These are phyloP conservation scores for Chelonus formosanus DNA, from an alignment of 2,888 invertebrate species.

Conservation along the genomic window DNA sequence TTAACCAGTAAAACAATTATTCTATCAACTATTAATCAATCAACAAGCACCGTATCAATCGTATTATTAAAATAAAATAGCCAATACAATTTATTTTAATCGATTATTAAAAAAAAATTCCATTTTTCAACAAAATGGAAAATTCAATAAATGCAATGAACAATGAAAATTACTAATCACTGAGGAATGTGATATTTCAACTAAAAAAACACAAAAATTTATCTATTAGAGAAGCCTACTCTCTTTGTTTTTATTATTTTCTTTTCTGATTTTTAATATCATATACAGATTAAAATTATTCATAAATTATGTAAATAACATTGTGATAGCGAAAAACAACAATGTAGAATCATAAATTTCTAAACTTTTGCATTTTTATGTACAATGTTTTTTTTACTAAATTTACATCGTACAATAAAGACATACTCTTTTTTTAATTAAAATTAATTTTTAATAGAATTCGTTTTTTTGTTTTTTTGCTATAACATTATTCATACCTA, in stretches of 20 bases:
- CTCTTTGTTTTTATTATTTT: slow-evolving; percentile 27
- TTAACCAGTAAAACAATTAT: no score
- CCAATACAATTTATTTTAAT: no score
- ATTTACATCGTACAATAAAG: slow-evolving; percentile 34
- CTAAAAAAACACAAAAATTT: slow-evolving; percentile 6
- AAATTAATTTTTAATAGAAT: slow-evolving; percentile 36
- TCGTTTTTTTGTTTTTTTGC: slow-evolving; percentile 37
- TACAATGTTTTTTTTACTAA: slow-evolving; percentile 41
- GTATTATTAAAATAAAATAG: no score
- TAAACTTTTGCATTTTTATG: slow-evolving; percentile 46
- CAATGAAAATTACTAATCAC: no score
- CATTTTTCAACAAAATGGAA: no score
- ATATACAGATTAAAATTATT: slow-evolving; percentile 43
- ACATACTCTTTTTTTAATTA: slow-evolving; percentile 19
- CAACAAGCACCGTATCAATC: no score
- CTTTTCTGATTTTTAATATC: slow-evolving; percentile 26
- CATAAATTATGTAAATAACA: slow-evolving; percentile 53
- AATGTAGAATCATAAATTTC: slow-evolving; percentile 40
- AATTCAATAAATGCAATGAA: no score
- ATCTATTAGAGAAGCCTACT: slow-evolving; percentile 34
- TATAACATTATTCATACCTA: slow-evolving; percentile 41
- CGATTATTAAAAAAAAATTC: no score
- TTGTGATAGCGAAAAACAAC: slow-evolving; percentile 54
- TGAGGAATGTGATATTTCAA: no score
- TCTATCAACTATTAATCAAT: no score